Percentiles rank a stretch among this genome's conserved stretches.
Conservation (phyloP, 2,888 invertebrate species). For the Hypomecis atomaria region DNA sequence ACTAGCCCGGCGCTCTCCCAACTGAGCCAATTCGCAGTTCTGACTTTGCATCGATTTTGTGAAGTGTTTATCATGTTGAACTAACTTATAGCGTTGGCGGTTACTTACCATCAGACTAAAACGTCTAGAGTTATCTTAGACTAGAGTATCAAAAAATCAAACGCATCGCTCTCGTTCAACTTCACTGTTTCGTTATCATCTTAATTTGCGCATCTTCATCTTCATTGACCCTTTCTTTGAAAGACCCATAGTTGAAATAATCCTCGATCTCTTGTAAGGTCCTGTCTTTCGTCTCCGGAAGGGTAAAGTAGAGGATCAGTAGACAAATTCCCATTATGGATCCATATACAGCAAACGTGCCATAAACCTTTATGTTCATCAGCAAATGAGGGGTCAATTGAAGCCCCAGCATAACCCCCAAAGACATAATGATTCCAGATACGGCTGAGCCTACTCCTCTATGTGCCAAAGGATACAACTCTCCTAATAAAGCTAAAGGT, state of each 20-base stretch:
- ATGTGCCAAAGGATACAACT: slow-evolving; percentile 58
- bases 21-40: no score
- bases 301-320: slow-evolving; percentile 46
- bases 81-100: no score
- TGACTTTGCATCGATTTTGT: no score
- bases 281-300: slow-evolving; percentile 55
- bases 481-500: slow-evolving; percentile 56
- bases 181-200: slow-evolving; percentile 1
- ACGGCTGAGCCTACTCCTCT: slow-evolving; percentile 53
- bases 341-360: slow-evolving; percentile 64
- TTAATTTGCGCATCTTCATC: slow-evolving; percentile 46
- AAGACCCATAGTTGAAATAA: slow-evolving; percentile 49
- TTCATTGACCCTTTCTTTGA: slow-evolving; percentile 39
- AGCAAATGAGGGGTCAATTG: slow-evolving; percentile 55
- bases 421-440: slow-evolving; percentile 51
- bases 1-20: no score
- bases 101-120: no score
- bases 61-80: no score
- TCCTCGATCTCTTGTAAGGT: slow-evolving; percentile 55
- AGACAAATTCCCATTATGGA: slow-evolving; percentile 33
- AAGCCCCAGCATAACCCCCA: slow-evolving; percentile 49
- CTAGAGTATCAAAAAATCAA: background rate
- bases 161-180: background rate
- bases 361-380: slow-evolving; percentile 54
- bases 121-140: background rate